Conservation (phyloP, 2,888 invertebrate genomes). For the Cheilosia vulpina region DNA sequence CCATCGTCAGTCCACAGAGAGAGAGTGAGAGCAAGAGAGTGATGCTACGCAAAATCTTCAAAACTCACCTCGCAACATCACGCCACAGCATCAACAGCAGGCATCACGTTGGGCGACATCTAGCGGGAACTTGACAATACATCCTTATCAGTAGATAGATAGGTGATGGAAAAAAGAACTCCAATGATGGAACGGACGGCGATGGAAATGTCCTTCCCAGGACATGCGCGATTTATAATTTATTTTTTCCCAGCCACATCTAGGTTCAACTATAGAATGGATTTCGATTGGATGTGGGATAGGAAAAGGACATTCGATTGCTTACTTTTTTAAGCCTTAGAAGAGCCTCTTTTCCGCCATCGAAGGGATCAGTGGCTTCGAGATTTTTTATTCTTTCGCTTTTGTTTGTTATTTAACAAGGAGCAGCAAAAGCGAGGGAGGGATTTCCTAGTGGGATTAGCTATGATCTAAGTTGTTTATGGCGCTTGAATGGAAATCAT, state of each 20-base stretch:
- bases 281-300: slow-evolving; percentile 34
- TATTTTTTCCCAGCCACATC: slow-evolving; percentile 7
- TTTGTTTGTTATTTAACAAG: not conserved
- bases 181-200: not conserved
- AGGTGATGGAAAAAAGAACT: slow-evolving; percentile 29
- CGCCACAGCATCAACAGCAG: slow-evolving; percentile 57
- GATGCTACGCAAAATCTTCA: slow-evolving; percentile 58
- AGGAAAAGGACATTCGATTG: slow-evolving; percentile 20
- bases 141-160: slow-evolving; percentile 64
- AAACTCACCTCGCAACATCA: slow-evolving; percentile 62
- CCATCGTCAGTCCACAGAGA: not conserved
- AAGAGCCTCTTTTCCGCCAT: slow-evolving; percentile 19
- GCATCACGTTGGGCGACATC: slow-evolving; percentile 39
- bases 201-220: slow-evolving; percentile 62
- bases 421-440: slow-evolving; percentile 12
- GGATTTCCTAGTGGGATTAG: slow-evolving; percentile 49
- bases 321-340: slow-evolving; percentile 18
- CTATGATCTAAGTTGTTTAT: slow-evolving; percentile 34
- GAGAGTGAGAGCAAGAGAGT: slow-evolving; percentile 23
- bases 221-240: slow-evolving; percentile 56
- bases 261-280: slow-evolving; percentile 33
- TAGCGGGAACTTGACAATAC: slow-evolving; percentile 18
- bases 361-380: slow-evolving; percentile 42
- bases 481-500: slow-evolving; percentile 47
- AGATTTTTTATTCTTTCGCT: not conserved